Conservation (phyloP, 2,797 vertebrate species). For the Peromyscus aztecus region DNA sequence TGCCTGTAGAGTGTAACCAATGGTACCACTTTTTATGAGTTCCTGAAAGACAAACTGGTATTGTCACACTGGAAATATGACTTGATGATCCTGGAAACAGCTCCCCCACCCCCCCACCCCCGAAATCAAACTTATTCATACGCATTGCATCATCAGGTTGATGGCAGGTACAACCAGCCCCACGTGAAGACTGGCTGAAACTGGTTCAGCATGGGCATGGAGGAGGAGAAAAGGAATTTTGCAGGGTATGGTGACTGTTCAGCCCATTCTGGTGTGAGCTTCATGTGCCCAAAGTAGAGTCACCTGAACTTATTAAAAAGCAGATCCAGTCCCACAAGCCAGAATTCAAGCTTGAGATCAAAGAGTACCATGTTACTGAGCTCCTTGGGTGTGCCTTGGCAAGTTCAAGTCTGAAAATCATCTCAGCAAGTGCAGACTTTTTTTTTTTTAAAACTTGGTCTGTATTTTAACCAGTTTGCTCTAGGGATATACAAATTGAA, state of each 20-base stretch:
- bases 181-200: conserved; percentile 54
- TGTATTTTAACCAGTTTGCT: neutral
- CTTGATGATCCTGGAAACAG: conserved; percentile 51
- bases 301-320: neutral
- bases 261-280: neutral
- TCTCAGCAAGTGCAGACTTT: neutral
- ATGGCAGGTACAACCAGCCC: conserved; percentile 28
- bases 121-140: conserved; percentile 53
- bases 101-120: neutral
- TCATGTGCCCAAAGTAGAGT: neutral
- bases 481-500: neutral
- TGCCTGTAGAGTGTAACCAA: neutral
- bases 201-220: conserved; percentile 39
- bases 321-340: neutral
- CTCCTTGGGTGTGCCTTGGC: neutral
- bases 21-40: neutral
- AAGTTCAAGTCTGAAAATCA: neutral
- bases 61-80: conserved; percentile 60
- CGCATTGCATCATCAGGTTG: conserved; percentile 67
- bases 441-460: neutral
- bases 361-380: neutral
- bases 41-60: conserved; percentile 40
- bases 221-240: conserved; percentile 18
- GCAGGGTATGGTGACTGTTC: neutral
- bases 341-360: neutral